Conservation (phyloP, 2,797 vertebrate genomes). For the Denticeps clupeoides region DNA sequence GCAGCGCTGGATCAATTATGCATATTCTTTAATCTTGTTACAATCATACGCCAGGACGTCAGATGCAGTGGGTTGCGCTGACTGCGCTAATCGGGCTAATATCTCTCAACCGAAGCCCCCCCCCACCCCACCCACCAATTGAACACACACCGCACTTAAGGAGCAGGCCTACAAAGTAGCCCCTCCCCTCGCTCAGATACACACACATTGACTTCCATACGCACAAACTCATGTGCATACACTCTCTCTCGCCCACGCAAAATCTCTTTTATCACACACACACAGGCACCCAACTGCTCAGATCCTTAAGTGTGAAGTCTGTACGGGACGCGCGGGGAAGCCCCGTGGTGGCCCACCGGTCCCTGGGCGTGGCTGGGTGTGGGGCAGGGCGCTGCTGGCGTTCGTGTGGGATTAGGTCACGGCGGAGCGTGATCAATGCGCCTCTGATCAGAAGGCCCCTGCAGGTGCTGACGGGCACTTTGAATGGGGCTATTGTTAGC, state of each 20-base stretch:
- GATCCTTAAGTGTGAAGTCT: too few species aligned
- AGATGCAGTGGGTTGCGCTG: slow-evolving; percentile 29
- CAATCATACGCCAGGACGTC: slow-evolving; percentile 41
- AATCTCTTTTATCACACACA: slow-evolving; percentile 3
- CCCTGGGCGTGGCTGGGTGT: slow-evolving; percentile 12
- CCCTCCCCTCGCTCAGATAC: too few species aligned
- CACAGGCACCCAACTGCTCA: slow-evolving; percentile 20
- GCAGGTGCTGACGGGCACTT: slow-evolving; percentile 68
- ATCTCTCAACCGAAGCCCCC: slow-evolving; percentile 5
- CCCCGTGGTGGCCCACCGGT: too few species aligned
- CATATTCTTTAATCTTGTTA: slow-evolving; percentile 51
- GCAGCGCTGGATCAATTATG: slow-evolving; percentile 45
- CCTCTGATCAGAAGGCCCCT: slow-evolving; percentile 65
- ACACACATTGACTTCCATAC: slow-evolving; percentile 3
- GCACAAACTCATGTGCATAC: slow-evolving; percentile 3
- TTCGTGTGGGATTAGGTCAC: slow-evolving; percentile 38
- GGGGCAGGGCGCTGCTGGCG: not conserved
- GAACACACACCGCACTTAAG: too few species aligned
- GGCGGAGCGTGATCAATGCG: slow-evolving; percentile 54
- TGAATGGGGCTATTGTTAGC: slow-evolving; percentile 66
- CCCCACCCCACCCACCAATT: not conserved
- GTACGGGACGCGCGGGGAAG: too few species aligned
- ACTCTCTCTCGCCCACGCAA: slow-evolving; percentile 1
- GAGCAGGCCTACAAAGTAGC: too few species aligned
- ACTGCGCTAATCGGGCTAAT: slow-evolving; percentile 38